Evolutionary conservation across 2,797 vertebrate genomes (phyloP).

Genomic region (Harpagifer antarcticus): DNA sequence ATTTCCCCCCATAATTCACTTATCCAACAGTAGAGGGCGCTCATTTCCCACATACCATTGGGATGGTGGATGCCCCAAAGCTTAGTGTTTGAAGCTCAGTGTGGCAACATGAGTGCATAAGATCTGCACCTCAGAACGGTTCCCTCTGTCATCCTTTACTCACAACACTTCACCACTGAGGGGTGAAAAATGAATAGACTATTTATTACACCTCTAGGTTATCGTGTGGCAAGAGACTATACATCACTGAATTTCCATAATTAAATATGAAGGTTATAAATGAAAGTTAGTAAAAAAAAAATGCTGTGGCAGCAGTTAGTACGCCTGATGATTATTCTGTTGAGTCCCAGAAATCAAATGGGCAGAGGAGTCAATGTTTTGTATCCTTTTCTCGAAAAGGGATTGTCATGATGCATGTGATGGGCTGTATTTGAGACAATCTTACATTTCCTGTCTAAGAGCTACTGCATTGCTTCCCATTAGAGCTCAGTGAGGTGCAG

Average conservation of each 20-base stretch:
- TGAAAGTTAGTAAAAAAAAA: conserved; percentile 19
- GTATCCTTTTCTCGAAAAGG: conserved; percentile 24
- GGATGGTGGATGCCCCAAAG: not conserved
- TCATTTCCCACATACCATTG: conserved; percentile 36
- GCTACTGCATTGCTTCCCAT: conserved; percentile 25
- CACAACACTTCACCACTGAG: conserved; percentile 3
- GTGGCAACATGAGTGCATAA: conserved; percentile 18
- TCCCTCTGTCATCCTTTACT: conserved; percentile 6
- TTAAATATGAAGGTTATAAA: conserved; percentile 29
- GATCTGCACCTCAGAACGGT: conserved; percentile 26
- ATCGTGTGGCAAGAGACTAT: not conserved
- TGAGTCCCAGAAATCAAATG: conserved; percentile 28
- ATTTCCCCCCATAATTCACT: conserved; percentile 5
- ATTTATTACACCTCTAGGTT: not conserved
- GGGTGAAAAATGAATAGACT: not conserved
- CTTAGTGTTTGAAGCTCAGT: conserved; percentile 15
- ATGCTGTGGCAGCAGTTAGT: conserved; percentile 9
- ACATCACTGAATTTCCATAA: not conserved
- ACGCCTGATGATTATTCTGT: conserved; percentile 13
- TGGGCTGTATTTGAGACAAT: conserved; percentile 15
- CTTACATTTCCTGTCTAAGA: conserved; percentile 20
- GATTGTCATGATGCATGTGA: conserved; percentile 36
- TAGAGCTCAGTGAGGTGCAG: conserved; percentile 28
- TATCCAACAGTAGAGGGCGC: conserved; percentile 69
- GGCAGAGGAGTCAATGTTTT: conserved; percentile 21